Conservation (phyloP, 2,797 vertebrate genomes). For the Tachyglossus aculeatus region DNA sequence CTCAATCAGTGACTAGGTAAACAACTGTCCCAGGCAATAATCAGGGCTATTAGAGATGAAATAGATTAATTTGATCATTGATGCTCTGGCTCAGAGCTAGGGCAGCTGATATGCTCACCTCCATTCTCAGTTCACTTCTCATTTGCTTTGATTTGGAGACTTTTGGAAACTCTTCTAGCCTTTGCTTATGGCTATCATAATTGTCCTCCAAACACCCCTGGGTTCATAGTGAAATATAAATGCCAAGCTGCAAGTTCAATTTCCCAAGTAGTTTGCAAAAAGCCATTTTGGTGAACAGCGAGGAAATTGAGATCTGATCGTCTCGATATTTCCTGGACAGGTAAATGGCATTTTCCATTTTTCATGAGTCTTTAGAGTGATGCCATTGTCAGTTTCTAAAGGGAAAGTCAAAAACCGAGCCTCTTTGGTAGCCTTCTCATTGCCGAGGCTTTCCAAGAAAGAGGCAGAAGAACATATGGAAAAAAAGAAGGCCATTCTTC, state of each 20-base stretch:
- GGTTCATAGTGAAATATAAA: too few species aligned
- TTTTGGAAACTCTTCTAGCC: rapidly evolving
- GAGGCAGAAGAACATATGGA: neutral
- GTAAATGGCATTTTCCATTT: rapidly evolving
- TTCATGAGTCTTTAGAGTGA: neutral
- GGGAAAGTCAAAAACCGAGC: neutral
- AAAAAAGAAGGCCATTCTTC: neutral
- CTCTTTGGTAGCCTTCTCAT: rapidly evolving
- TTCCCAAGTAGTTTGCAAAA: neutral
- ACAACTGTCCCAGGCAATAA: rapidly evolving
- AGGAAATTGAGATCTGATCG: neutral
- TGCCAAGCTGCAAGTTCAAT: rapidly evolving
- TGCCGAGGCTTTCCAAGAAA: neutral
- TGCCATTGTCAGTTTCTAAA: neutral
- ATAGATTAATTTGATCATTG: rapidly evolving
- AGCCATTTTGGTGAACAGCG: neutral
- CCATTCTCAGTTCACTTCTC: rapidly evolving
- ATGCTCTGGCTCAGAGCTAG: neutral
- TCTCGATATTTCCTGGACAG: rapidly evolving
- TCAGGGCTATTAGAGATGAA: rapidly evolving
- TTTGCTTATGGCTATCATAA: rapidly evolving
- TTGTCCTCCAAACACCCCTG: rapidly evolving
- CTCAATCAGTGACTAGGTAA: neutral
- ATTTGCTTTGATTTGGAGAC: rapidly evolving
- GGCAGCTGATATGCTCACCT: neutral